Conservation (phyloP, 2,797 vertebrate genomes). For the Semotilus atromaculatus region DNA sequence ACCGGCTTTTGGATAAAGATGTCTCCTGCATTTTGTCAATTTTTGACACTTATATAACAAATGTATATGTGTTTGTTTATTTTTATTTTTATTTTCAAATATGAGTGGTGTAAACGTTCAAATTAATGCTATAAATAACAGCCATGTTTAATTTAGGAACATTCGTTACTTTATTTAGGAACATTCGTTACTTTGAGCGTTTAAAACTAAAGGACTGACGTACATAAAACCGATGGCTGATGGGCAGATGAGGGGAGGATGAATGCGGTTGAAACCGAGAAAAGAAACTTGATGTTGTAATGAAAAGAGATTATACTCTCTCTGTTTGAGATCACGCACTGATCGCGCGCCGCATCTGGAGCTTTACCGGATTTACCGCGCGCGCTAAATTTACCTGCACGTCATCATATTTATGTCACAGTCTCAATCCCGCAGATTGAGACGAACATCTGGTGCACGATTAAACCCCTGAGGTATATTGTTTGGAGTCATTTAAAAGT, state of each 20-base stretch:
- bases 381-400: slow-evolving; percentile 24
- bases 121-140: background rate
- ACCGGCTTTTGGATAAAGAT: background rate
- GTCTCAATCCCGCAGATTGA: slow-evolving; percentile 24
- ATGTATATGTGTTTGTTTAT: background rate
- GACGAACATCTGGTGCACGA: background rate
- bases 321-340: background rate
- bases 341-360: slow-evolving; percentile 32
- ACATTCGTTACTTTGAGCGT: background rate
- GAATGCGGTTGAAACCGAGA: background rate
- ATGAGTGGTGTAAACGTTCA: background rate
- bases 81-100: background rate
- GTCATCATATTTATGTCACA: slow-evolving; percentile 11
- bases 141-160: background rate
- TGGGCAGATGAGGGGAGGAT: background rate
- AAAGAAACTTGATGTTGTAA: slow-evolving; percentile 35
- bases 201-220: background rate
- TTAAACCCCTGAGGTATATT: background rate
- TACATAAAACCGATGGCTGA: background rate
- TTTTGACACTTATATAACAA: background rate
- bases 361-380: slow-evolving; percentile 22
- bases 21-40: background rate
- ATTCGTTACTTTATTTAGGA: background rate
- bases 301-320: slow-evolving; percentile 43
- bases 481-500: background rate